A percentile compares a stretch with the other conserved stretches of the same genome.
Evolutionary conservation across 2,113 vertebrate species (phyloP).

Genomic region (Mormyrus lacerda): DNA sequence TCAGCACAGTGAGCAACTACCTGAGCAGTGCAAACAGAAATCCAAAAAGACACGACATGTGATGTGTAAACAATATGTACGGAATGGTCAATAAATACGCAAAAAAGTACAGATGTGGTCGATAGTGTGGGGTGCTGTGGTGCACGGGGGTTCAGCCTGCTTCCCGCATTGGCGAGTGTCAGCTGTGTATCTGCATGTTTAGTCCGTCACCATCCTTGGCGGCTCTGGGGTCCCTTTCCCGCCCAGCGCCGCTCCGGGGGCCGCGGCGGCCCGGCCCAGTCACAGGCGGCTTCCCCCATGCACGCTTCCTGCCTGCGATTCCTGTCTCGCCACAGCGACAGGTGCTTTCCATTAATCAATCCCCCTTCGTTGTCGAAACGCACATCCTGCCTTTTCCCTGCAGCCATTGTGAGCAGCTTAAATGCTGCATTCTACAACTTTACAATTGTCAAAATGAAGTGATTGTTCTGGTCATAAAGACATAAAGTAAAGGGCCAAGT

Average conservation of each 20-base stretch:
- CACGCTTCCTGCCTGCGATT: constrained; percentile 1
- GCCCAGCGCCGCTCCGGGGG: not conserved
- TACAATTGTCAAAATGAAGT: not conserved
- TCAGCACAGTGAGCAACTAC: not conserved
- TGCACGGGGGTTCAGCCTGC: not conserved
- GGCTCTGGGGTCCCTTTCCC: not conserved
- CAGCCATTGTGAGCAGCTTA: not conserved
- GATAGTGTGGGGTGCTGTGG: not conserved
- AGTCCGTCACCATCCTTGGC: not conserved
- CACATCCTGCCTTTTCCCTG: not conserved
- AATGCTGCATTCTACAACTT: not conserved
- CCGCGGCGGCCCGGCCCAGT: not conserved
- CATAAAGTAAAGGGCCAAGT: not conserved
- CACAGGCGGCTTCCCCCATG: not conserved
- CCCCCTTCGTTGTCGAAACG: not conserved
- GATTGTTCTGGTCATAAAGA: not conserved
- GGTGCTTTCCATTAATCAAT: constrained; percentile 4
- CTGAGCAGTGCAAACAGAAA: not conserved
- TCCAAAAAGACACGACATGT: not conserved
- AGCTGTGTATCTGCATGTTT: not conserved
- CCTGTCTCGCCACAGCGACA: not conserved
- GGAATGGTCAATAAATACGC: not conserved
- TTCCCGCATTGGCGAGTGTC: not conserved
- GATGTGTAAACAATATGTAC: not conserved
- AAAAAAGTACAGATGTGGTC: not conserved